A percentile compares a stretch with the other conserved stretches of the same genome.
Evolutionary conservation across 1,140 invertebrate genomes (phyloP).

Genomic region (Antheraea pernyi): DNA sequence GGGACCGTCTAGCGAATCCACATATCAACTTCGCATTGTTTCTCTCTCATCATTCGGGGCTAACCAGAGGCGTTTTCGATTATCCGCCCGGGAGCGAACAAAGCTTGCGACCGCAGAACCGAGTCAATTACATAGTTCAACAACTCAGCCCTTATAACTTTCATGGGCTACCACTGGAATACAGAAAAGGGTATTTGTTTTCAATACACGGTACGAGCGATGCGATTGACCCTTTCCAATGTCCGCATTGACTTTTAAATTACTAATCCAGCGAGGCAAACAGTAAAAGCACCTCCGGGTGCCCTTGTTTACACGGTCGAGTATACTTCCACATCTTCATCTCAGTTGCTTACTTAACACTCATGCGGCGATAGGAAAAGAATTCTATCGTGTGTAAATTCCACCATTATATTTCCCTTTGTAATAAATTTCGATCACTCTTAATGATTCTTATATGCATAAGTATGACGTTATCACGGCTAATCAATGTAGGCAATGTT

Average conservation of each 20-base stretch:
- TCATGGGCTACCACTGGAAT: constrained; percentile 73
- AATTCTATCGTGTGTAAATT: constrained; percentile 19
- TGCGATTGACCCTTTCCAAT: constrained; percentile 76
- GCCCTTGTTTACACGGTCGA: constrained; percentile 68
- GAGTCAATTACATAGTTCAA: constrained; percentile 79
- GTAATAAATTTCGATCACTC: constrained; percentile 33
- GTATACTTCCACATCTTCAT: constrained; percentile 75
- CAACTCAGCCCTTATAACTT: constrained; percentile 78
- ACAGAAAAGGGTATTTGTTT: constrained; percentile 78
- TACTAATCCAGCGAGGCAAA: constrained; percentile 76
- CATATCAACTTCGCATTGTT: constrained; percentile 77
- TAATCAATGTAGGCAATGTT: constrained; percentile 22
- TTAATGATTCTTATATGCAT: not conserved
- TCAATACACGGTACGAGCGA: constrained; percentile 64
- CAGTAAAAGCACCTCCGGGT: constrained; percentile 61
- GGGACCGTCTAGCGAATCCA: constrained; percentile 69
- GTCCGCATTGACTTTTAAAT: constrained; percentile 79
- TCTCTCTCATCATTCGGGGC: constrained; percentile 62
- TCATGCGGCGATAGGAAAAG: constrained; percentile 35
- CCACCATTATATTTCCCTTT: constrained; percentile 14
- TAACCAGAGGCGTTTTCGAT: constrained; percentile 77
- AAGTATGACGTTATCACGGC: no score
- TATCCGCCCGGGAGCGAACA: constrained; percentile 69
- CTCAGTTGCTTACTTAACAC: constrained; percentile 60
- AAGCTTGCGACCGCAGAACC: constrained; percentile 73